Evolutionary conservation across 2,797 vertebrate genomes (phyloP).

Genomic region (Gymnothorax javanicus): DNA sequence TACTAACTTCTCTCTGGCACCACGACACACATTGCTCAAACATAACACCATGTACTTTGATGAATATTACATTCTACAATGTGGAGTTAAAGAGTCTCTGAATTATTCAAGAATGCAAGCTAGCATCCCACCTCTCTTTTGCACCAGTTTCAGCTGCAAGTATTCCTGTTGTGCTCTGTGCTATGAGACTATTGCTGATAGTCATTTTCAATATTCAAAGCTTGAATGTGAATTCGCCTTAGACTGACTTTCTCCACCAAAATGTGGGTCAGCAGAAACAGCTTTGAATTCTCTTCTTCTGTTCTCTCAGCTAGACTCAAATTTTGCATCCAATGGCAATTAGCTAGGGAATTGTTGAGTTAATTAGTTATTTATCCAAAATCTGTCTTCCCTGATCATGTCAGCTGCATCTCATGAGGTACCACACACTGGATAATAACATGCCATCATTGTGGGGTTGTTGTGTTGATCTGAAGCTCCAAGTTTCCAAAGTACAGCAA

Average conservation of each 20-base stretch:
- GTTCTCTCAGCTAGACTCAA: background rate
- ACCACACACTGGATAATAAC: slow-evolving; percentile 2
- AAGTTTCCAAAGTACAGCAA: background rate
- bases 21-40: background rate
- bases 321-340: slow-evolving; percentile 25
- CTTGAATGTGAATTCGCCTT: slow-evolving; percentile 7
- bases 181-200: slow-evolving; percentile 27
- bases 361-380: slow-evolving; percentile 25
- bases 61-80: slow-evolving; percentile 31
- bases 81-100: slow-evolving; percentile 29
- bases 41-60: slow-evolving; percentile 27
- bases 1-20: background rate
- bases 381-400: background rate
- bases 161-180: slow-evolving; percentile 24
- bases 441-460: slow-evolving; percentile 9
- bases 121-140: slow-evolving; percentile 24
- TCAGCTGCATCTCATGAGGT: slow-evolving; percentile 5
- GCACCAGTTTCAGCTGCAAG: slow-evolving; percentile 35
- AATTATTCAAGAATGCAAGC: slow-evolving; percentile 10
- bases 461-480: background rate
- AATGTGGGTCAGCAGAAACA: slow-evolving; percentile 15
- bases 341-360: background rate
- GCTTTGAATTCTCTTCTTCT: too few species aligned
- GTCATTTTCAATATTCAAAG: slow-evolving; percentile 25
- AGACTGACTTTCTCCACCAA: slow-evolving; percentile 1